phyloP scores from a whole-genome alignment of 2,797 vertebrate species.

The Paguma larvata region DNA sequence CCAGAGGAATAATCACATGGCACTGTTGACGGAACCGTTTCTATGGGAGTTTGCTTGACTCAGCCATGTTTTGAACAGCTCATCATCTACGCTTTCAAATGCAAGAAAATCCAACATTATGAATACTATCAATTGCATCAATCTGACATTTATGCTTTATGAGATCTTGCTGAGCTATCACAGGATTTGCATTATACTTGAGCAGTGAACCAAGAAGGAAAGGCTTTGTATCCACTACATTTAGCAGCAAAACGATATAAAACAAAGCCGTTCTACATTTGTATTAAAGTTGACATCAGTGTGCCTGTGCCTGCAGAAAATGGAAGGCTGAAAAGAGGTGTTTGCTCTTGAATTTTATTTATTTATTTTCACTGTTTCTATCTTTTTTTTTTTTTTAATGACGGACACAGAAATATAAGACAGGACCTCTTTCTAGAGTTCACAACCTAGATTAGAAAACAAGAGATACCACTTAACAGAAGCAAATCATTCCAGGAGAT shows the following conservation, averaged over 20 bases:
- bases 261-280: conserved; percentile 15
- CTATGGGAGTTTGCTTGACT: neutral
- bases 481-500: neutral
- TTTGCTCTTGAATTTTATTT: neutral
- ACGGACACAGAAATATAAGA: neutral
- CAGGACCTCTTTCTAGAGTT: neutral
- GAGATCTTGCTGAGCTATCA: conserved; percentile 48
- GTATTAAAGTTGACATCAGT: conserved; percentile 10
- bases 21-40: neutral
- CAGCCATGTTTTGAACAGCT: conserved; percentile 34
- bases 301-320: neutral
- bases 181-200: conserved; percentile 44
- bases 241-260: neutral
- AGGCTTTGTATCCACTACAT: neutral
- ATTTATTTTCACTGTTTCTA: neutral
- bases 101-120: conserved; percentile 38
- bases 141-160: conserved; percentile 52
- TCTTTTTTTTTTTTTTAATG: neutral
- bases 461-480: neutral
- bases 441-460: neutral
- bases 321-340: neutral
- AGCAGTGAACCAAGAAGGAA: conserved; percentile 6
- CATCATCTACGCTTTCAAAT: conserved; percentile 53
- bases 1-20: neutral
- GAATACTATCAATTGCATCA: conserved; percentile 56